Percentiles rank a stretch among this genome's conserved stretches.
Conservation (phyloP, 2,113 vertebrate genomes). For the Mirounga angustirostris region DNA sequence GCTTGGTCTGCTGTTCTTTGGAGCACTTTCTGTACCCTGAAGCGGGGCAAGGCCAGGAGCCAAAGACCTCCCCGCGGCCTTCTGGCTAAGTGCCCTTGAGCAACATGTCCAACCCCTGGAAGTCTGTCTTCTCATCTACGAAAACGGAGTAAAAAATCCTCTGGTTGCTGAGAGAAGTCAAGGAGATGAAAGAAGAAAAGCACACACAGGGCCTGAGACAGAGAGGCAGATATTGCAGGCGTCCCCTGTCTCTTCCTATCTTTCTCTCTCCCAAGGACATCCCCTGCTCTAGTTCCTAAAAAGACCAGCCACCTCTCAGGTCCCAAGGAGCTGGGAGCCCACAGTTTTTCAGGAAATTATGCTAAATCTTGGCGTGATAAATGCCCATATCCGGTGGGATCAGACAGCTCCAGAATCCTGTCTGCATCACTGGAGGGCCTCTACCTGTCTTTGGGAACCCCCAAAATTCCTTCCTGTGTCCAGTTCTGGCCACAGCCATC, state of each 20-base stretch:
- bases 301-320: neutral
- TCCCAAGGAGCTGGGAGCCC: neutral
- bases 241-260: neutral
- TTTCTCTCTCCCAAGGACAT: neutral
- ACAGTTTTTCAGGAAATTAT: neutral
- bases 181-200: fast-evolving
- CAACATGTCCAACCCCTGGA: neutral
- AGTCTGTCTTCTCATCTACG: neutral
- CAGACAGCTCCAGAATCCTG: neutral
- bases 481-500: neutral
- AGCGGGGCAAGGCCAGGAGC: neutral
- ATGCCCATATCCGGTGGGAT: fast-evolving
- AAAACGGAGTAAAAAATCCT: neutral
- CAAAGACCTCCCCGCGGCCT: neutral
- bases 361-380: neutral
- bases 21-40: neutral
- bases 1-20: neutral
- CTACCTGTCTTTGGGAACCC: neutral
- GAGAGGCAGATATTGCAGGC: fast-evolving
- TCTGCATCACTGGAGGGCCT: neutral
- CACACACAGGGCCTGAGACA: fast-evolving
- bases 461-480: fast-evolving
- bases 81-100: neutral
- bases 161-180: neutral
- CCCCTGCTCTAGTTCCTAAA: neutral